phyloP scores from a whole-genome alignment of 2,888 invertebrate genomes.

The Pseudanteris insignis region DNA sequence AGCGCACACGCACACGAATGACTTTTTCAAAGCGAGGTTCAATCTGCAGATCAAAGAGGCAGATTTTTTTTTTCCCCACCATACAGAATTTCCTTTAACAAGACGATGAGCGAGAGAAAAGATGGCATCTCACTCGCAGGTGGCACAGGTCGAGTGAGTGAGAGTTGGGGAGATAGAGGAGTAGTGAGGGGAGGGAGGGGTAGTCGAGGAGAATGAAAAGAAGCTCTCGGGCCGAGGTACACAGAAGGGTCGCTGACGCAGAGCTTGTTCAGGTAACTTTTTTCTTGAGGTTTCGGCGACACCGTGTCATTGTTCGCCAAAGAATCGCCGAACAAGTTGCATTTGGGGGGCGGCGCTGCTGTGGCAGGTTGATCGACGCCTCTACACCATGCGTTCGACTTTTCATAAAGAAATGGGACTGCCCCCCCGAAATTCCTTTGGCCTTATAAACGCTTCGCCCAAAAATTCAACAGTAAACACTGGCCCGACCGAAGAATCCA shows the following conservation, averaged over 20 bases:
- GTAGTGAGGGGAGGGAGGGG: background rate
- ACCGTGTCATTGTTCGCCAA: too few species aligned
- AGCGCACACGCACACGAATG: slow-evolving; percentile 12
- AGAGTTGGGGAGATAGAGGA: background rate
- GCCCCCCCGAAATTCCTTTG: too few species aligned
- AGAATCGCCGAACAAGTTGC: too few species aligned
- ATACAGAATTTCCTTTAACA: slow-evolving; percentile 21
- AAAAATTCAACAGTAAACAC: too few species aligned
- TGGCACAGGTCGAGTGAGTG: background rate
- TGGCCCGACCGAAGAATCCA: too few species aligned
- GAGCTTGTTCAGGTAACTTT: slow-evolving; percentile 46
- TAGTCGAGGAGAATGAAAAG: slow-evolving; percentile 7
- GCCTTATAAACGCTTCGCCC: too few species aligned
- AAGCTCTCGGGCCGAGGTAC: background rate
- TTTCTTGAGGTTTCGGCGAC: slow-evolving; percentile 27
- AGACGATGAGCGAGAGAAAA: slow-evolving; percentile 27
- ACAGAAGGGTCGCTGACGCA: slow-evolving; percentile 36
- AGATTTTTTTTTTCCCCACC: slow-evolving; percentile 12
- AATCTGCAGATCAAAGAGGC: slow-evolving; percentile 28
- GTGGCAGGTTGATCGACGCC: too few species aligned
- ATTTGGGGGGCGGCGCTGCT: background rate
- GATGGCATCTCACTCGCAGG: too few species aligned
- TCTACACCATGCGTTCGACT: too few species aligned
- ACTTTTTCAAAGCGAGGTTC: slow-evolving; percentile 14
- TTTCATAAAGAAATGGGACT: too few species aligned